Base-by-base conservation (phyloP, 2,113 vertebrate genomes). In the Mormyrus iriodes region DNA sequence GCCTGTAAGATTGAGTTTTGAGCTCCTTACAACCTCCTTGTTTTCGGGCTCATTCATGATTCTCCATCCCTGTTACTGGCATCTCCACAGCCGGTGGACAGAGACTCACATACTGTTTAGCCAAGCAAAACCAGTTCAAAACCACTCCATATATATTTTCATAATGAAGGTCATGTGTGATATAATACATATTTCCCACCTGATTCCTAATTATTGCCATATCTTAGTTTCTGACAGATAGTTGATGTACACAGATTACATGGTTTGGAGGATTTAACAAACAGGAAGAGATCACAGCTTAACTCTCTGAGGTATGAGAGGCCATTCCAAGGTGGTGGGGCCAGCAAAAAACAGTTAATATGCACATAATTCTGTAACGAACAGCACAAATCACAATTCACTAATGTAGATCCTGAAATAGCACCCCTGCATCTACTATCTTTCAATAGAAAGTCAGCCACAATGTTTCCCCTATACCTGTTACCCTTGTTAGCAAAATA, bases 1-100 rank as follows among this genome's bases (percentile, higher is more conserved):
- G 98, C 98, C 94, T 99, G 98, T 97, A 99, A 99, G 96, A 99
- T 99, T 4, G 98, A 99, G 95, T 99, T 99, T 96, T 99, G 95
- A 97, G 90, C 92, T 93, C 92, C 42, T 42, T 89, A 55, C 21
- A 10, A 85, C 61, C 82, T 85, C 91, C 44, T 46, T 8, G 65
- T 82, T 61, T 84, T 65, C 24, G 10, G 10, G 35, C 52, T 46
- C 31, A 46, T 44, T 76, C 86, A 7, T 17, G 73, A 31, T 44
- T 69, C 15, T 88, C 69, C 69, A n/a, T 82, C 19, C 69, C 13
- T 89, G 48, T 87, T 10, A 48, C 10, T 76, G 46, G 51, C 35
- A 44, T 86, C n/a, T 51, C 27, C 31, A 35, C 4, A 42, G 85
- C 49, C 17, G 31, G 24, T 17, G 44, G 44, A 35, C 13, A 46